phyloP scores from a whole-genome alignment of 2,888 invertebrate species.

The Perdita meconis region DNA sequence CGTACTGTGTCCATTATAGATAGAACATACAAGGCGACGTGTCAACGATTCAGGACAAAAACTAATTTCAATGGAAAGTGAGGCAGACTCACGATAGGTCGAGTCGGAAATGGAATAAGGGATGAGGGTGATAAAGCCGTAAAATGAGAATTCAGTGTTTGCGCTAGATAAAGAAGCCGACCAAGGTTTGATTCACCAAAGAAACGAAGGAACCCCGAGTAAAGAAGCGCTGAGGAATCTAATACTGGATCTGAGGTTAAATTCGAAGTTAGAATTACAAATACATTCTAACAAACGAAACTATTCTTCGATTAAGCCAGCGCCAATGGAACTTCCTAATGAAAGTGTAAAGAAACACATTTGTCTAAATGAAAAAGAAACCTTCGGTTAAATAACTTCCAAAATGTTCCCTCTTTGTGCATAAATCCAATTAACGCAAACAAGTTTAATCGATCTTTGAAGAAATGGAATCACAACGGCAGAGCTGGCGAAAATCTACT shows the following conservation, averaged over 20 bases:
- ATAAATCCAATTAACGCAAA: slow-evolving; percentile 3
- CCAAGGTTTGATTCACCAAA: slow-evolving; percentile 29
- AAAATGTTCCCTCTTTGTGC: neutral
- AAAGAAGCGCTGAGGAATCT: slow-evolving; percentile 15
- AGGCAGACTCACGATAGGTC: slow-evolving; percentile 30
- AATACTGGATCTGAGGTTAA: neutral
- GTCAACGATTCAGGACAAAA: slow-evolving; percentile 22
- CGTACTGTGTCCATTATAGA: neutral
- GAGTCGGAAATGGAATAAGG: slow-evolving; percentile 57
- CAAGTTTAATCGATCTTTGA: neutral
- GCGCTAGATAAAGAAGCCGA: slow-evolving; percentile 53
- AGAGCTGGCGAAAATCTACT: slow-evolving; percentile 2
- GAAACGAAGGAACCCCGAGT: slow-evolving; percentile 31
- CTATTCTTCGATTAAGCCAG: neutral
- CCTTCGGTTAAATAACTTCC: neutral
- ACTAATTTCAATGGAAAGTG: slow-evolving; percentile 61
- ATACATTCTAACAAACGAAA: neutral
- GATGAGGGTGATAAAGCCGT: slow-evolving; percentile 48
- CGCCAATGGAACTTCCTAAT: neutral
- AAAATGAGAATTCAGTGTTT: slow-evolving; percentile 60
- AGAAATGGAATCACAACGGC: neutral
- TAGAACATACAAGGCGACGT: slow-evolving; percentile 1
- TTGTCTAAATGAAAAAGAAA: neutral
- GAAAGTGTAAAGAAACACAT: too few species aligned
- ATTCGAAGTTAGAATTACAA: neutral